Percentiles rank a stretch among this genome's conserved stretches.
These are phyloP conservation scores for Coptodon rendalli DNA, from an alignment of 2,113 vertebrate genomes.

Conservation along the genomic window DNA sequence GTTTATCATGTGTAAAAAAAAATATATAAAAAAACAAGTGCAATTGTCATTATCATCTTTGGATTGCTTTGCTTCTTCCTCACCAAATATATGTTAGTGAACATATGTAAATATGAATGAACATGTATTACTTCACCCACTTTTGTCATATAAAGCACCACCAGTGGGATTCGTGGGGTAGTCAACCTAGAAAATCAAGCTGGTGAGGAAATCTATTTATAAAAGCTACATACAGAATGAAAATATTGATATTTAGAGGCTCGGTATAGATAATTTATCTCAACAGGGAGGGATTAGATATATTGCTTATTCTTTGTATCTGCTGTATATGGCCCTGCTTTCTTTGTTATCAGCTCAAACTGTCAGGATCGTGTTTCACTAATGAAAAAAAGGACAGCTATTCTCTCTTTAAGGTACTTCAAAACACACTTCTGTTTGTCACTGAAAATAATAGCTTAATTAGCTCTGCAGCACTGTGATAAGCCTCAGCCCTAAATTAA, in stretches of 20 bases:
- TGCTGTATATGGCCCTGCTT: neutral
- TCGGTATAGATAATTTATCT: neutral
- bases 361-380: neutral
- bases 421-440: neutral
- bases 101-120: neutral
- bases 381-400: neutral
- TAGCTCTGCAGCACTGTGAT: neutral
- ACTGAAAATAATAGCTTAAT: constrained; percentile 22
- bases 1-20: neutral
- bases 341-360: neutral
- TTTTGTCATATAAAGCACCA: neutral
- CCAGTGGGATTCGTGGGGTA: neutral
- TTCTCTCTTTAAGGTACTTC: neutral
- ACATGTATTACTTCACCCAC: neutral
- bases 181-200: neutral
- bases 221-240: neutral
- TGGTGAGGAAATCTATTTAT: neutral
- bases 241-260: neutral
- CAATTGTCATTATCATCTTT: neutral
- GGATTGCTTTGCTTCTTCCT: neutral
- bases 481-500: neutral
- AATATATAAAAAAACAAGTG: neutral
- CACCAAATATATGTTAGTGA: neutral
- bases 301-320: neutral
- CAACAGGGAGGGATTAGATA: neutral